Percentiles rank a stretch among this genome's conserved stretches.
These are phyloP conservation scores for Tanytarsus gracilentus DNA, from an alignment of 2,888 invertebrate genomes.

Conservation along the genomic window DNA sequence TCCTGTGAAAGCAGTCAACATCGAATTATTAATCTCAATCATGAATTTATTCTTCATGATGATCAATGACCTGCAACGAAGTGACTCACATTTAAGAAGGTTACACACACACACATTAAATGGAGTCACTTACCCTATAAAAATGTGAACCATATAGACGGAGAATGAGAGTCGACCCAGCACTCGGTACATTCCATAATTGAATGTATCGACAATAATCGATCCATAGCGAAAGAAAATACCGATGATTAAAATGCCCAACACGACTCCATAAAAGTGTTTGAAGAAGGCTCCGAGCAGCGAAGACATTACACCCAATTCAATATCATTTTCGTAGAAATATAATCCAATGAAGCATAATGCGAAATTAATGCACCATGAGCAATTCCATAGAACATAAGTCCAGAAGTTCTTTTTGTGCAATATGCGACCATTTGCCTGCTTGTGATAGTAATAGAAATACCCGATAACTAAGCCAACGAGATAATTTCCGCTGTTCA, in stretches of 20 bases:
- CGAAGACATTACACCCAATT: neutral
- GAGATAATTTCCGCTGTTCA: constrained; percentile 21
- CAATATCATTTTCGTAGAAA: constrained; percentile 18
- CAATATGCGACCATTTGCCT: neutral
- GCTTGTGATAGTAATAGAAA: constrained; percentile 7
- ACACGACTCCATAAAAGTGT: constrained; percentile 3
- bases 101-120: too few relatives aligned
- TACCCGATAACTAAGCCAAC: constrained; percentile 14
- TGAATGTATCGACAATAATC: neutral
- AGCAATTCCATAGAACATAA: neutral
- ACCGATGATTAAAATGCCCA: neutral
- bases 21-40: neutral
- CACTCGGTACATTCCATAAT: constrained; percentile 11
- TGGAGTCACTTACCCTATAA: neutral
- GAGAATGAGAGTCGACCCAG: constrained; percentile 1
- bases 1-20: neutral
- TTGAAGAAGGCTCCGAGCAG: constrained; percentile 12
- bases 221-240: constrained; percentile 7
- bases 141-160: constrained; percentile 8
- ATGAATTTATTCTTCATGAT: neutral
- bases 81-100: too few relatives aligned
- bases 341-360: constrained; percentile 14
- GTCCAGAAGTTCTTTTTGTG: neutral
- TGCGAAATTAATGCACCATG: neutral
- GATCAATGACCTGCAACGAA: neutral